phyloP scores from a whole-genome alignment of 2,888 invertebrate genomes.

The Ophioninae sp. region DNA sequence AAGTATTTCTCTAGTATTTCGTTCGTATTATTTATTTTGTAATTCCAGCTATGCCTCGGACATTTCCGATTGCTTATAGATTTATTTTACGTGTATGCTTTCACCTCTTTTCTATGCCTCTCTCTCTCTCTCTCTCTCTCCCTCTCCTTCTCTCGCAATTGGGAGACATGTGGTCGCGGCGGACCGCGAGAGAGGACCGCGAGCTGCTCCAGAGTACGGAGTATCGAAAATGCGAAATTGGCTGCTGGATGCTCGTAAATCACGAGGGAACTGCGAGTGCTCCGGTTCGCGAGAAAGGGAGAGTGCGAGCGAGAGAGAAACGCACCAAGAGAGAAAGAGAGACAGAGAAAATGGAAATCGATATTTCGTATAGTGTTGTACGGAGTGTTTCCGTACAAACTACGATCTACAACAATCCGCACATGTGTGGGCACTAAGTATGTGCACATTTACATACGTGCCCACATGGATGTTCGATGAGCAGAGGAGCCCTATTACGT shows the following conservation, averaged over 20 bases:
- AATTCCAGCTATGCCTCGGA: constrained; percentile 29
- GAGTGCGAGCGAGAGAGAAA: constrained; percentile 9
- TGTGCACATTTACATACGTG: constrained; percentile 4
- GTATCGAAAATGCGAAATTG: constrained; percentile 73
- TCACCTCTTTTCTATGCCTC: constrained; percentile 13
- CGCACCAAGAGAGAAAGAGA: not conserved
- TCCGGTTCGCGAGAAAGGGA: constrained; percentile 32
- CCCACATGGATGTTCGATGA: constrained; percentile 24
- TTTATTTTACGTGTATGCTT: constrained; percentile 28
- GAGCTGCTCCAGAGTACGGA: constrained; percentile 47
- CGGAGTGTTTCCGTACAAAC: constrained; percentile 17
- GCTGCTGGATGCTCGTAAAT: constrained; percentile 68
- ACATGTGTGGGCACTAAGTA: not conserved
- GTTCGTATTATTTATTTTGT: constrained; percentile 6
- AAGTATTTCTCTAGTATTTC: not conserved
- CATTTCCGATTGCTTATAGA: constrained; percentile 39
- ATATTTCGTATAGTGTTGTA: constrained; percentile 35
- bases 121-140: not conserved
- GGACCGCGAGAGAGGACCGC: constrained; percentile 49
- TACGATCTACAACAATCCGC: constrained; percentile 1
- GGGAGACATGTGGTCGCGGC: constrained; percentile 32
- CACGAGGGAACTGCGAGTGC: constrained; percentile 60
- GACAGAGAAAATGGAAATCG: constrained; percentile 43
- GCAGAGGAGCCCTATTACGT: constrained; percentile 61
- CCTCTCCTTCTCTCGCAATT: constrained; percentile 27